Percentiles rank a stretch among this genome's conserved stretches.
Evolutionary conservation across 2,888 invertebrate species (phyloP).

Genomic region (Pteria penguin): DNA sequence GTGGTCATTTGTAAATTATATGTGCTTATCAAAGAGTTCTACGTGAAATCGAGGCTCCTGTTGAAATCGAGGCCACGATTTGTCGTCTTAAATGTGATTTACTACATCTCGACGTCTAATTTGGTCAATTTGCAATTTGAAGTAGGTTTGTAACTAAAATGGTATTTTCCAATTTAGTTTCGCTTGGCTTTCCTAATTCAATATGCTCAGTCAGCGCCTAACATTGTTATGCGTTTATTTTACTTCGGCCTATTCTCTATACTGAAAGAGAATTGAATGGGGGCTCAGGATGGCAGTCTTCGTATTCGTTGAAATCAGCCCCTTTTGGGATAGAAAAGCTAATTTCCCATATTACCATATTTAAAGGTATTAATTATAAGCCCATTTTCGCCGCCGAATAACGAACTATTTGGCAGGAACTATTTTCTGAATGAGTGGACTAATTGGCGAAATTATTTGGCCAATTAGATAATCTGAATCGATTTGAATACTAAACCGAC

Average conservation of each 20-base stretch:
- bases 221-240: conserved; percentile 38
- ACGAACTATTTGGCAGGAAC: conserved; percentile 24
- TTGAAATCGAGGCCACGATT: conserved; percentile 9
- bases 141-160: conserved; percentile 49
- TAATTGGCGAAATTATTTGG: conserved; percentile 31
- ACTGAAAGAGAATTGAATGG: conserved; percentile 40
- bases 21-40: no score
- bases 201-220: conserved; percentile 47
- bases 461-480: conserved; percentile 35
- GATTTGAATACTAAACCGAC: conserved; percentile 22
- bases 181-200: conserved; percentile 46
- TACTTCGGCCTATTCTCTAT: conserved; percentile 25
- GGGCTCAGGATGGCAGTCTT: neutral
- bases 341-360: conserved; percentile 22
- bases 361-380: conserved; percentile 28
- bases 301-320: conserved; percentile 1
- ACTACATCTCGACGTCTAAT: conserved; percentile 43
- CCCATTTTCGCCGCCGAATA: conserved; percentile 16
- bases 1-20: no score
- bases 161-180: conserved; percentile 49
- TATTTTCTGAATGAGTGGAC: conserved; percentile 27
- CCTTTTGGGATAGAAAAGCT: conserved; percentile 20
- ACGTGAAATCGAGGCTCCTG: no score
- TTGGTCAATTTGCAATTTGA: conserved; percentile 50
- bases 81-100: conserved; percentile 35